Conservation (phyloP, 2,797 vertebrate species). For the Hydrocynus forskahlii region DNA sequence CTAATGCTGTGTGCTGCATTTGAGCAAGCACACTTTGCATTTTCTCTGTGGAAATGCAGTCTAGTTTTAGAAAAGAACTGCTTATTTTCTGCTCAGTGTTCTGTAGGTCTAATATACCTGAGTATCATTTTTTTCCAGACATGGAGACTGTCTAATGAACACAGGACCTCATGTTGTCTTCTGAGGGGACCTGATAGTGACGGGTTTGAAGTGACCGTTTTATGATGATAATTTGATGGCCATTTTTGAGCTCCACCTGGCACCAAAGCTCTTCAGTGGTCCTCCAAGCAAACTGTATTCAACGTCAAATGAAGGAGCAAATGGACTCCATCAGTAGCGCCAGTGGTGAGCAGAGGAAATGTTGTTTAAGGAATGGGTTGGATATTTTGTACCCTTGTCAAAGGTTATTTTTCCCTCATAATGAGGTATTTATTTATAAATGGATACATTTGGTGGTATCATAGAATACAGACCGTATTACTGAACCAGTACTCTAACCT, state of each 20-base stretch:
- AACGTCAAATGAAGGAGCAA: conserved; percentile 10
- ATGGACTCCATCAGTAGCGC: conserved; percentile 9
- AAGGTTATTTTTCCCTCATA: conserved; percentile 79
- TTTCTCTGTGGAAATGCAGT: too few relatives aligned
- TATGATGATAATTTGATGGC: conserved; percentile 64
- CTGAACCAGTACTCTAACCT: conserved; percentile 53
- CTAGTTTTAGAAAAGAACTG: too few relatives aligned
- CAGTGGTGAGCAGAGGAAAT: conserved; percentile 1
- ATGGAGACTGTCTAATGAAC: conserved; percentile 68
- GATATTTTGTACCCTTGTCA: conserved; percentile 72
- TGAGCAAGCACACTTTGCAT: too few relatives aligned
- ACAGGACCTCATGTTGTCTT: conserved; percentile 65
- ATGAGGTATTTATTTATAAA: conserved; percentile 79
- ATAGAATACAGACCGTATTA: conserved; percentile 55
- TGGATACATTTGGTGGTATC: conserved; percentile 67
- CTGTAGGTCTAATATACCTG: too few relatives aligned
- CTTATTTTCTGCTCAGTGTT: too few relatives aligned
- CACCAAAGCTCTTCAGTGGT: conserved; percentile 35
- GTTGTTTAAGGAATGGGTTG: conserved; percentile 54
- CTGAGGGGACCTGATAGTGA: conserved; percentile 72
- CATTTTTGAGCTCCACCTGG: conserved; percentile 11
- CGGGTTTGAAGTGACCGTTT: conserved; percentile 73
- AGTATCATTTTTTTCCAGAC: conserved; percentile 59
- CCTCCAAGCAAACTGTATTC: conserved; percentile 46
- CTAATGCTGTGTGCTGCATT: too few relatives aligned